Evolutionary conservation across 2,797 vertebrate species (phyloP), one percentile per base, ranked within the genome.

Genomic region (Microctenopoma lineatum): DNA sequence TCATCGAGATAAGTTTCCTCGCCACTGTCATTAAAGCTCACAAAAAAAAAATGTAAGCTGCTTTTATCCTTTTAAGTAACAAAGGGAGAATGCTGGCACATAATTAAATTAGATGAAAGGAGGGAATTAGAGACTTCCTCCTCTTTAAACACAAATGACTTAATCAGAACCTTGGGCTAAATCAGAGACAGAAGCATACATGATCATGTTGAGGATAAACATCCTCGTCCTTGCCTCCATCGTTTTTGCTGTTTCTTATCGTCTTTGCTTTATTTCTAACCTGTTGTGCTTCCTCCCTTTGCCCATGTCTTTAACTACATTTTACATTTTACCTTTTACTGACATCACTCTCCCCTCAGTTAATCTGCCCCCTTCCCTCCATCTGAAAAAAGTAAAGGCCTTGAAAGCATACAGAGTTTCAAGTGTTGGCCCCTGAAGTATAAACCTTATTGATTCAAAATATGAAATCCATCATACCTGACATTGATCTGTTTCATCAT

Each of bases 81-180:
- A 87, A 91, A 89, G 83, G 69, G 87, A 88, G 83, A 89, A 87
- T 87, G 86, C 87, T 88, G 87, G 89, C 60, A 75, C 87, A 84
- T 92, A 92, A 93, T 92, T 91, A 89, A 93, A 90, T 92, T 91
- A 90, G 89, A 90, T 92, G 89, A 92, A 92, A 92, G 86, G 86
- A 85, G 89, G 76, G 84, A 92, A 92, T 92, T 90, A 88, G 80
- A 83, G 79, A 79, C 86, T 88, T 89, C 86, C 78, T 89, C 84
- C 84, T 90, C 88, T 89, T 93, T 90, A 92, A 90, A 91, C 84
- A 89, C 87, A 88, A 87, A 91, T 51, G 77, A 83, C 89, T 92
- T 90, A 85, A 91, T 90, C 87, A 90, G 85, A 91, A 92, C 89
- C 85, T 80, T 85, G 80, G 87, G 89, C 88, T 89, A 86, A 90